Evolutionary conservation across 2,797 vertebrate genomes (phyloP).

Genomic region (Onychomys arenicola): DNA sequence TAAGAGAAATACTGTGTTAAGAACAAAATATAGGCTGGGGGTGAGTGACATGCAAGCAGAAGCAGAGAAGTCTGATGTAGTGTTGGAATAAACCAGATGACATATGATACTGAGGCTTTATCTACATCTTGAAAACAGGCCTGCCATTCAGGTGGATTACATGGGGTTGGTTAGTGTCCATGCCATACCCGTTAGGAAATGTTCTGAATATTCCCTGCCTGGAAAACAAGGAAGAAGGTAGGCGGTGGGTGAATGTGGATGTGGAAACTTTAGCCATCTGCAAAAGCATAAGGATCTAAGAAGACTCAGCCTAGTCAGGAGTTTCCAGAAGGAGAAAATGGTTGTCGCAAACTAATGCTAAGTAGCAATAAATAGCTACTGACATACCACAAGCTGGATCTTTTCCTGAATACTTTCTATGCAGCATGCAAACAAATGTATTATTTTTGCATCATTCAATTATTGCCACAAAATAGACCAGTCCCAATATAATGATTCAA

Average conservation of each 20-base stretch:
- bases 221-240: no score
- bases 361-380: background rate
- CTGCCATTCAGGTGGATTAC: background rate
- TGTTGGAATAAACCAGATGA: background rate
- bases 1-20: background rate
- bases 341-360: background rate
- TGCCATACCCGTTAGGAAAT: background rate
- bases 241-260: no score
- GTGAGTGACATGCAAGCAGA: background rate
- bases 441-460: background rate
- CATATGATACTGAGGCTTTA: background rate
- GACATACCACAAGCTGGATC: background rate
- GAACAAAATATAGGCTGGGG: background rate
- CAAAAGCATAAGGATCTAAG: background rate
- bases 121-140: background rate
- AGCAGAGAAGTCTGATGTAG: background rate
- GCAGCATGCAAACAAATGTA: background rate
- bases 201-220: background rate
- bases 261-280: background rate
- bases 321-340: background rate
- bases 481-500: background rate
- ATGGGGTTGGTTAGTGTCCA: background rate
- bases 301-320: background rate
- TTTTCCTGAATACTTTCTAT: background rate
- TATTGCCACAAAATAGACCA: background rate